phyloP scores from a whole-genome alignment of 1,140 invertebrate genomes.

The Plutomurus gul region DNA sequence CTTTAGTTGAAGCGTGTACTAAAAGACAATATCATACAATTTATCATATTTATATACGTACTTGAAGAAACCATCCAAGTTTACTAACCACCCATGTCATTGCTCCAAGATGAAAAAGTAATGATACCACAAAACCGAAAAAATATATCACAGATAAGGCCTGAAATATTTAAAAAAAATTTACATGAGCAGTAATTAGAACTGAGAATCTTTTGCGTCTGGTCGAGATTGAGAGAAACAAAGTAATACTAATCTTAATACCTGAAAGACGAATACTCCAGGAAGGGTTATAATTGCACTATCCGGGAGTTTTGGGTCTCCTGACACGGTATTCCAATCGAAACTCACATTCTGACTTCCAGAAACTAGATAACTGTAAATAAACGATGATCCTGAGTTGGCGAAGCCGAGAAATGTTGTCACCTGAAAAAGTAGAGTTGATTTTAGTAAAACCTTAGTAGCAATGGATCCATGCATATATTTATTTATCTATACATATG shows the following conservation, averaged over 20 bases:
- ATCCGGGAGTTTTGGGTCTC: no score
- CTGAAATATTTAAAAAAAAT: constrained; percentile 57
- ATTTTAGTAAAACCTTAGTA: background rate
- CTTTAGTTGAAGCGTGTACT: background rate
- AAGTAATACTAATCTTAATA: constrained; percentile 58
- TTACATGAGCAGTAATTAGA: no score
- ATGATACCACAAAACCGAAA: constrained; percentile 83
- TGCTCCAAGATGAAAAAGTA: constrained; percentile 83
- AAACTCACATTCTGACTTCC: background rate
- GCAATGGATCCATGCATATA: background rate
- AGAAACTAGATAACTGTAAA: constrained; percentile 71
- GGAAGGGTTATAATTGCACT: background rate
- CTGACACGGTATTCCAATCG: background rate
- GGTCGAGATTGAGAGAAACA: no score
- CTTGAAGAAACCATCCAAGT: constrained; percentile 75
- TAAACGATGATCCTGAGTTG: constrained; percentile 77
- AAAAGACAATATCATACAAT: constrained; percentile 41
- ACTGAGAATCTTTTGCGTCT: no score
- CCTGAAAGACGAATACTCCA: constrained; percentile 78
- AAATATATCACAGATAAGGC: constrained; percentile 86
- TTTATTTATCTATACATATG: background rate
- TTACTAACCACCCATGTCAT: constrained; percentile 87
- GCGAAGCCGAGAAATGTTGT: constrained; percentile 79
- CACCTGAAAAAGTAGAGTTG: constrained; percentile 54
- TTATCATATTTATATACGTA: constrained; percentile 32